A percentile compares a stretch with the other conserved stretches of the same genome.
phyloP scores from a whole-genome alignment of 1,140 invertebrate genomes.

The Limonius californicus region DNA sequence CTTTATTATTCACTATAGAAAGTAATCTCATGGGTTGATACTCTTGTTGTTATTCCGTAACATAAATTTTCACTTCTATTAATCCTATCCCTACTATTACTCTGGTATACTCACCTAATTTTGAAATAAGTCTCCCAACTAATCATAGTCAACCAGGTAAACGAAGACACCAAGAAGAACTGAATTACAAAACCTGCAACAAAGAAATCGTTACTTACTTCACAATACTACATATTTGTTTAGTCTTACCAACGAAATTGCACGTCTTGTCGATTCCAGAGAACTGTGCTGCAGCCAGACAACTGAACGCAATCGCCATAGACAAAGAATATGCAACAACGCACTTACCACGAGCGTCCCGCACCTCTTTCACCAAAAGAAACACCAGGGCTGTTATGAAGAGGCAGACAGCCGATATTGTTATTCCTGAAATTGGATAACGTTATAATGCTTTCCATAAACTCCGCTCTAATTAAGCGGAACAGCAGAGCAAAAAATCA shows the following conservation, averaged over 20 bases:
- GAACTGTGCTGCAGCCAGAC: conserved; percentile 24
- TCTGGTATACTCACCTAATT: conserved; percentile 35
- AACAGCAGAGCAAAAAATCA: too few species aligned
- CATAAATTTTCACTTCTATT: too few species aligned
- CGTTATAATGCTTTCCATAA: too few species aligned
- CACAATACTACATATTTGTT: too few species aligned
- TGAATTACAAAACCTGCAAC: conserved; percentile 32
- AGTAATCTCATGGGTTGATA: too few species aligned
- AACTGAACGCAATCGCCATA: conserved; percentile 28
- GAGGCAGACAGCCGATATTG: background rate
- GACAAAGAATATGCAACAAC: conserved; percentile 26
- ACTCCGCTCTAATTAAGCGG: too few species aligned
- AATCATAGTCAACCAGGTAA: conserved; percentile 28
- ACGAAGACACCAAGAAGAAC: conserved; percentile 27
- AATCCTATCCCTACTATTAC: too few species aligned
- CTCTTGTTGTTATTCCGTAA: too few species aligned
- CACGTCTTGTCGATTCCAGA: conserved; percentile 18
- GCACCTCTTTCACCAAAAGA: conserved; percentile 20
- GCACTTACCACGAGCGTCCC: conserved; percentile 29
- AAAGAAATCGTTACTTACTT: too few species aligned
- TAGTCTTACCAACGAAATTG: conserved; percentile 29
- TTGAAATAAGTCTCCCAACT: conserved; percentile 29
- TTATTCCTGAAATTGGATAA: too few species aligned
- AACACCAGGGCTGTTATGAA: conserved; percentile 23
- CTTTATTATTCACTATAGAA: too few species aligned